Base-by-base conservation (phyloP, 2,888 invertebrate species). In the Callosobruchus maculatus region DNA sequence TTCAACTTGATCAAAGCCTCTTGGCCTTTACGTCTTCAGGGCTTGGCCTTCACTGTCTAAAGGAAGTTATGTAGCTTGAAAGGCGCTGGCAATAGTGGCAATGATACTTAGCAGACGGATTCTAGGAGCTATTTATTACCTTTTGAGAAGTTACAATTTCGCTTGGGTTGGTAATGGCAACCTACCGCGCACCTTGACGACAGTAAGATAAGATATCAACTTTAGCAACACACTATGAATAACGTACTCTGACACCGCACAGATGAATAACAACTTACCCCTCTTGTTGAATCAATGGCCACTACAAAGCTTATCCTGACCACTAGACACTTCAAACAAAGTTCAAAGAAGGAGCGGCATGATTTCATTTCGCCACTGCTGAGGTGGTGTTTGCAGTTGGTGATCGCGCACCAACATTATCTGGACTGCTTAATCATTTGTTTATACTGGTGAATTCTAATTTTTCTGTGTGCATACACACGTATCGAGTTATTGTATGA, bases 391-490 rank as follows among this genome's bases (percentile, higher is more conserved):
- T 49, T 49, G 49, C 18, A 18, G 49, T 49, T 49, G 49, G 49
- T 49, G 49, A 49, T 49, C 49, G 49, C 49, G 49, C 49, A 49
- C 49, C 49, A 72, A 72, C 72, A 72, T 71, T 76, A 49, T 49
- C 49, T 49, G 49, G 49, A 49, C 49, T 49, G 49, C 49, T 49
- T 49, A 49, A 49, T 49, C 75, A 67, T 75, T 77, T 75, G 76
- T 77, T 75, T 73, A 77, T 75, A 75, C 74, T 74, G 74, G 71
- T 76, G 73, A 77, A 75, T 76, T 77, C 72, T 73, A 75, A 22
- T 74, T 76, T 78, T 77, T 75, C 67, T 71, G 21, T 72, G 73
- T 74, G 70, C 74, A 75, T 73, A 73, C 49, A 73, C 26, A 71
- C 71, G 26, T 70, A 70, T 26, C 13, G 21, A 67, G 68, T 21